Conservation (phyloP, 2,888 invertebrate genomes). For the Pollenia amentaria region DNA sequence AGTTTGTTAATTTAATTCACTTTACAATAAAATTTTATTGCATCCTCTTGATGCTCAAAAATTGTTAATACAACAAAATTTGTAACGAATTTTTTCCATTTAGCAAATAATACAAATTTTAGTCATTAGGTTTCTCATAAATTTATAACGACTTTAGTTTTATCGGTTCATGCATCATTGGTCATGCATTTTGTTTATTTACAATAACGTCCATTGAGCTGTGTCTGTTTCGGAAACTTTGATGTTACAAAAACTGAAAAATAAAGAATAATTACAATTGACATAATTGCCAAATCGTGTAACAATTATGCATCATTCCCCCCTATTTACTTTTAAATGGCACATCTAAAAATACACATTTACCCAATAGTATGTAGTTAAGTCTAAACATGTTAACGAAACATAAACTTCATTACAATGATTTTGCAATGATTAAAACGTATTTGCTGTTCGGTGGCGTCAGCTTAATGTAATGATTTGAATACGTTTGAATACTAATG, state of each 20-base stretch:
- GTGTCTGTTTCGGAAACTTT: not conserved
- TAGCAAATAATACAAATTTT: conserved; percentile 47
- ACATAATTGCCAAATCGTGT: conserved; percentile 70
- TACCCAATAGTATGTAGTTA: conserved; percentile 10
- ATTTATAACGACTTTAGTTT: conserved; percentile 18
- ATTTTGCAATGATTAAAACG: conserved; percentile 51
- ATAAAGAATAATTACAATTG: conserved; percentile 60
- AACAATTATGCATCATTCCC: conserved; percentile 40
- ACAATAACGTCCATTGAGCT: not conserved
- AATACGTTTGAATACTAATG: conserved; percentile 54
- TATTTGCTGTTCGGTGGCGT: conserved; percentile 49
- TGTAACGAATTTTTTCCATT: not conserved
- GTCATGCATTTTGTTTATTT: conserved; percentile 20
- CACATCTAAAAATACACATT: conserved; percentile 27
- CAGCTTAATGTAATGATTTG: conserved; percentile 61
- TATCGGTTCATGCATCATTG: conserved; percentile 55
- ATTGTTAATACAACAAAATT: not conserved
- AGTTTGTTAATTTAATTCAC: not conserved
- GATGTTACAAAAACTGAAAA: not conserved
- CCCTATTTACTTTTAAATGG: conserved; percentile 10
- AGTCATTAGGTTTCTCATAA: conserved; percentile 11
- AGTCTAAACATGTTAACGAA: conserved; percentile 56
- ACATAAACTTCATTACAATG: conserved; percentile 52
- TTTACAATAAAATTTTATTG: not conserved
- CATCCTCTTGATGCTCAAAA: not conserved